Evolutionary conservation across 2,797 vertebrate genomes (phyloP).

Genomic region (Adelosebastes latens): DNA sequence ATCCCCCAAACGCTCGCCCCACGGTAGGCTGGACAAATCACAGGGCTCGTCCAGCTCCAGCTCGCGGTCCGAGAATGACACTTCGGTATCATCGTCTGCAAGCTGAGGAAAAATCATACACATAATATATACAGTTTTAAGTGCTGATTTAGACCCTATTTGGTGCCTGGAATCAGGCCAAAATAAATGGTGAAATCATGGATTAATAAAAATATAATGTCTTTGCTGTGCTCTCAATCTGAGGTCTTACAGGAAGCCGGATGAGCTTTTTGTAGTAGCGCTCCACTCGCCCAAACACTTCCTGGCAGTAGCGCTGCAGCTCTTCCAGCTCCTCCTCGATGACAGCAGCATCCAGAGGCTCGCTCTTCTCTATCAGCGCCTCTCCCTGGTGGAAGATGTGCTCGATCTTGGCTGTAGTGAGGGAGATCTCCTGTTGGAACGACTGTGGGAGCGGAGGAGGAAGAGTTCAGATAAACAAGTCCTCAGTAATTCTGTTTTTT

Average conservation of each 20-base stretch:
- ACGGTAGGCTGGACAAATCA: slow-evolving; percentile 89
- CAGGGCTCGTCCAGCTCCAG: slow-evolving; percentile 91
- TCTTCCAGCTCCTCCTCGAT: slow-evolving; percentile 98
- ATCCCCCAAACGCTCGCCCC: slow-evolving; percentile 87
- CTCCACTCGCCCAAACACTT: slow-evolving; percentile 96
- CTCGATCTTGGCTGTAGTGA: slow-evolving; percentile 93
- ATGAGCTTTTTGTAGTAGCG: slow-evolving; percentile 96
- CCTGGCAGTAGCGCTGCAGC: slow-evolving; percentile 92
- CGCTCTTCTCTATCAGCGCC: slow-evolving; percentile 93
- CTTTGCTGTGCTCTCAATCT: not conserved
- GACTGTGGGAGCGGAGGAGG: slow-evolving; percentile 78
- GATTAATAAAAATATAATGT: not conserved
- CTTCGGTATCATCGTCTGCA: slow-evolving; percentile 92
- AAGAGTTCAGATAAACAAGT: not conserved
- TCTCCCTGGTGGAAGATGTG: slow-evolving; percentile 93
- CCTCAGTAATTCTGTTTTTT: not conserved
- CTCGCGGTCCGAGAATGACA: slow-evolving; percentile 90
- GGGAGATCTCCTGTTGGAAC: slow-evolving; percentile 96
- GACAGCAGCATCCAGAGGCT: slow-evolving; percentile 93
- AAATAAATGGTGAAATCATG: not conserved
- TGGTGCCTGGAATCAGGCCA: not conserved
- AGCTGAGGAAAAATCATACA: slow-evolving; percentile 78
- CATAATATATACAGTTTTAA: not conserved
- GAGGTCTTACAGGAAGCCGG: slow-evolving; percentile 87
- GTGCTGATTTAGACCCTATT: not conserved